A percentile compares a stretch with the other conserved stretches of the same genome.
Conservation (phyloP, 2,113 vertebrate species). For the Podiceps cristatus region DNA sequence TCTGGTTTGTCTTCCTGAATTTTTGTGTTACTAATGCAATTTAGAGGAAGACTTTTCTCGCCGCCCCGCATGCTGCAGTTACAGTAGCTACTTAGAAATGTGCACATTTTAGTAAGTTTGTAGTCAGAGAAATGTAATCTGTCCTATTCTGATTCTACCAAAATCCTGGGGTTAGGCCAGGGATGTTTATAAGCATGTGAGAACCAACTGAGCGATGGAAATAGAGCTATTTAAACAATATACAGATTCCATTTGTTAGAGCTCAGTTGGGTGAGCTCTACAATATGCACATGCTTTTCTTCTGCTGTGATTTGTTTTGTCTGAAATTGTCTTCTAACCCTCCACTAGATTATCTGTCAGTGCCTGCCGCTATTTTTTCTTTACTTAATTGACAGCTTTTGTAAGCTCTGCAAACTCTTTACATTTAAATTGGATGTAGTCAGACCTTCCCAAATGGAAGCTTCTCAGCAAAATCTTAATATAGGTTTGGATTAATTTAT, state of each 20-base stretch:
- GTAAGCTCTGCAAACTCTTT: background rate
- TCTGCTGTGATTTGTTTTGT: background rate
- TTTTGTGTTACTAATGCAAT: background rate
- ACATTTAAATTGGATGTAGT: background rate
- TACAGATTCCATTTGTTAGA: background rate
- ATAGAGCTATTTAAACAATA: background rate
- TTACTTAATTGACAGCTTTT: background rate
- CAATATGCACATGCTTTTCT: background rate
- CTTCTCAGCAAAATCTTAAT: background rate
- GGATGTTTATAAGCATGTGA: background rate
- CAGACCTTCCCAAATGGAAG: background rate
- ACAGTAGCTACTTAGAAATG: background rate
- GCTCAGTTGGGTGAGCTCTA: background rate
- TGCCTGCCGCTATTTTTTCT: background rate
- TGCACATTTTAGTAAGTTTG: background rate
- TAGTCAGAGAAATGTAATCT: background rate
- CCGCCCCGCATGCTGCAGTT: background rate
- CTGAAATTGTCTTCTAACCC: background rate
- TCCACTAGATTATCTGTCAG: background rate
- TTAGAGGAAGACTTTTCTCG: background rate
- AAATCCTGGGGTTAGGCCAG: background rate
- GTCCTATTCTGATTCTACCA: background rate
- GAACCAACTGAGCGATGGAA: background rate
- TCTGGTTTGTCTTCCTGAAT: background rate
- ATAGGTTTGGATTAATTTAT: background rate